Evolutionary conservation across 2,113 vertebrate genomes (phyloP).

Genomic region (Crocuta crocuta): DNA sequence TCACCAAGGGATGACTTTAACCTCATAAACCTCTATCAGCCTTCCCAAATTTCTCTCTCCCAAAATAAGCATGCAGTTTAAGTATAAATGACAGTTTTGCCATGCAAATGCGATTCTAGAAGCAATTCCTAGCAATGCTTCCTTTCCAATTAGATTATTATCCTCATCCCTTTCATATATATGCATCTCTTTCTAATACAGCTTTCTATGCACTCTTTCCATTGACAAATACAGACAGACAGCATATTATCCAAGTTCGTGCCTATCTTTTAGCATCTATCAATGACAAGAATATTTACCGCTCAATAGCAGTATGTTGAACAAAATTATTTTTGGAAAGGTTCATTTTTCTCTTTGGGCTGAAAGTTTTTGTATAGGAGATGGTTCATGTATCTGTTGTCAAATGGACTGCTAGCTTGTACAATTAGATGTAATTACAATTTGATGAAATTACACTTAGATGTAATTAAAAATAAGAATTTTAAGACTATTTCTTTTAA

Average conservation of each 20-base stretch:
- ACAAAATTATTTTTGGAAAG: neutral
- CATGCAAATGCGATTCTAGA: neutral
- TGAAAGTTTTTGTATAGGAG: neutral
- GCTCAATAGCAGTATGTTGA: neutral
- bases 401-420: neutral
- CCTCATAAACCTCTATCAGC: neutral
- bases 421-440: neutral
- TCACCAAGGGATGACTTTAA: neutral
- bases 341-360: neutral
- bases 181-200: neutral
- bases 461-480: neutral
- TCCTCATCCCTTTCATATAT: neutral
- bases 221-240: neutral
- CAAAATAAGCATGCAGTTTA: neutral
- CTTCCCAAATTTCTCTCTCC: neutral
- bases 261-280: neutral
- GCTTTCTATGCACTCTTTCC: neutral
- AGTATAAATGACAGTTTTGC: neutral
- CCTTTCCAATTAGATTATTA: neutral
- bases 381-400: neutral
- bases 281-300: neutral
- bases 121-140: rapidly evolving
- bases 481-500: neutral
- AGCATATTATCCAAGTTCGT: neutral
- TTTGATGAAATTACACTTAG: neutral